These are phyloP conservation scores for Blennius ocellaris DNA, from an alignment of 2,113 vertebrate species.

Conservation along the genomic window DNA sequence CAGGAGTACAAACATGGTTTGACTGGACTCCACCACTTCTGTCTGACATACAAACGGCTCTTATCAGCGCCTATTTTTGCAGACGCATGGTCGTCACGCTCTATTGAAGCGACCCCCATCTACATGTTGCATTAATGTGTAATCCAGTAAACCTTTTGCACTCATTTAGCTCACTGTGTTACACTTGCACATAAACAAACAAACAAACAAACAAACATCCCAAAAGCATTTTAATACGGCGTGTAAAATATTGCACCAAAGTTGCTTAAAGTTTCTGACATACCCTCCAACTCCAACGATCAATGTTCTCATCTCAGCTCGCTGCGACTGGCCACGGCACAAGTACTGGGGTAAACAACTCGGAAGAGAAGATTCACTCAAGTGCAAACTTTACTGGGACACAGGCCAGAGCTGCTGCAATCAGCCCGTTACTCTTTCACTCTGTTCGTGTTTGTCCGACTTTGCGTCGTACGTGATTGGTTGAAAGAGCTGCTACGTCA, in stretches of 20 bases:
- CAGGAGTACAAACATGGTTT: background rate
- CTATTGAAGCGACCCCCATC: background rate
- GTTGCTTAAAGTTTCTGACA: slow-evolving; percentile 66
- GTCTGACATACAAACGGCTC: slow-evolving; percentile 15
- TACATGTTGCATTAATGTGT: background rate
- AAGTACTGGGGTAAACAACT: background rate
- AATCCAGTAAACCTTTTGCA: background rate
- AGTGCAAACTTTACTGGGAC: background rate
- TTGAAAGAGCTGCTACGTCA: slow-evolving; percentile 34
- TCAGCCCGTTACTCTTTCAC: background rate
- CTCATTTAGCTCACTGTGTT: background rate
- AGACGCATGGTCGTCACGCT: slow-evolving; percentile 37
- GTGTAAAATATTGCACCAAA: no score
- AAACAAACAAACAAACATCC: background rate
- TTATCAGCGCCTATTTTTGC: slow-evolving; percentile 35
- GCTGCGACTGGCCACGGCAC: no score
- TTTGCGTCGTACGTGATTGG: slow-evolving; percentile 45
- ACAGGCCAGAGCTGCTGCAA: background rate
- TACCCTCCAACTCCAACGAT: slow-evolving; percentile 93
- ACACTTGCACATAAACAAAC: background rate
- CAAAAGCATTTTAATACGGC: background rate
- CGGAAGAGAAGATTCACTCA: background rate
- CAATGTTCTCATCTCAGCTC: slow-evolving; percentile 84
- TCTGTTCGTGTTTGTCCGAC: slow-evolving; percentile 18
- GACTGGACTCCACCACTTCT: background rate